These are phyloP conservation scores for Apostichopus californicus DNA, from an alignment of 35 echinoderm and acorn worm genomes.

Conservation along the genomic window DNA sequence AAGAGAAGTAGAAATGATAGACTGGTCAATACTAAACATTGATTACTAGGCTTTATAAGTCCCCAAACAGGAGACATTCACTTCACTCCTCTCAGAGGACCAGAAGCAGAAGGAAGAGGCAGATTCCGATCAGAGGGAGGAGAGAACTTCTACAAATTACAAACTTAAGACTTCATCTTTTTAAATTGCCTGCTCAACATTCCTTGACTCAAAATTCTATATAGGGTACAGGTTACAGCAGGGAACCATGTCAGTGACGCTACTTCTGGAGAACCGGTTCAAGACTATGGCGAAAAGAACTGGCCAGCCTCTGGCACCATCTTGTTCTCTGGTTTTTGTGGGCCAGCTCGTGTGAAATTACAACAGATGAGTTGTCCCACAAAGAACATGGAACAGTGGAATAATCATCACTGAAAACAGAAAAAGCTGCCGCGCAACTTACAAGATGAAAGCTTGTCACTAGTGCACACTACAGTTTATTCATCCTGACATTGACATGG, in stretches of 20 bases:
- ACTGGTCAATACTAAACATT: not conserved
- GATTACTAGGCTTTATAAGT: not conserved
- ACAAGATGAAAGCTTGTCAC: no score
- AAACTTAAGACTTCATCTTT: no score
- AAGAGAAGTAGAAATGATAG: not conserved
- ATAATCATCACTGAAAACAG: slow-evolving; percentile 27
- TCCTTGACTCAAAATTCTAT: no score
- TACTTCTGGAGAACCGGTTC: not conserved
- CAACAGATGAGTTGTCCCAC: slow-evolving; percentile 59
- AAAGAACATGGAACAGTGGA: slow-evolving; percentile 63
- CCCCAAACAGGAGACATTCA: not conserved
- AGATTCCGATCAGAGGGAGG: no score
- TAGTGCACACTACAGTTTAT: no score
- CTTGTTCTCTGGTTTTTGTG: slow-evolving; percentile 59
- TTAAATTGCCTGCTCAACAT: no score
- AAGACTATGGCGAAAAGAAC: not conserved
- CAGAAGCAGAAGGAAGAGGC: not conserved
- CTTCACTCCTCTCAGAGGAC: not conserved
- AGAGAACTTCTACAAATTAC: no score
- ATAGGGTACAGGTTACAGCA: no score
- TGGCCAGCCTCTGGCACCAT: not conserved
- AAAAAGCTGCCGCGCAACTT: no score
- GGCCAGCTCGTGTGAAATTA: slow-evolving; percentile 52
- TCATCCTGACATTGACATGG: no score
- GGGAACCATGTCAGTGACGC: no score